Conservation (phyloP, 2,113 vertebrate species). For the Corynorhinus townsendii region DNA sequence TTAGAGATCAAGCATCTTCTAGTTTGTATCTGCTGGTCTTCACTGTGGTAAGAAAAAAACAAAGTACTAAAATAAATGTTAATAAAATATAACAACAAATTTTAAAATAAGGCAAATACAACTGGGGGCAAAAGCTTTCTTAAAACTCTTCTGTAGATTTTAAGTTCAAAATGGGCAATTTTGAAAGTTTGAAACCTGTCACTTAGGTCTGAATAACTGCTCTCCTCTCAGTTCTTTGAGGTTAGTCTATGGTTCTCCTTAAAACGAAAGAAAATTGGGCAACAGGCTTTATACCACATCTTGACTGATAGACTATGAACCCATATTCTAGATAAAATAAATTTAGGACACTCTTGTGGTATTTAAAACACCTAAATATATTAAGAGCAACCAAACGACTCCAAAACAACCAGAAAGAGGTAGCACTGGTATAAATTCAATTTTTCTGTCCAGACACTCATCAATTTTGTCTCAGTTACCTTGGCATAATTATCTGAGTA, state of each 20-base stretch:
- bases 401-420: neutral
- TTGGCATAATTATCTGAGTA: neutral
- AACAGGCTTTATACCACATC: neutral
- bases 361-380: conserved; percentile 24
- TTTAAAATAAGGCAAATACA: conserved; percentile 22
- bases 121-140: neutral
- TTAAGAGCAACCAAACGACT: neutral
- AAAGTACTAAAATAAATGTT: neutral
- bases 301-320: neutral
- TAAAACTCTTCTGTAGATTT: conserved; percentile 4
- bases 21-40: neutral
- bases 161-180: neutral
- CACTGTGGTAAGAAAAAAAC: neutral
- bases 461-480: neutral
- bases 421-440: neutral
- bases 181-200: neutral
- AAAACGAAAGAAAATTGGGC: neutral
- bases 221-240: neutral
- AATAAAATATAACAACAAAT: neutral
- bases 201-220: neutral
- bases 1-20: neutral
- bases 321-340: conserved; percentile 11
- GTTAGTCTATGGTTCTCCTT: neutral
- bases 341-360: neutral
- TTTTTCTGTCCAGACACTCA: neutral